These are phyloP conservation scores for Colinus virginianus DNA, from an alignment of 2,113 vertebrate species.

Conservation along the genomic window DNA sequence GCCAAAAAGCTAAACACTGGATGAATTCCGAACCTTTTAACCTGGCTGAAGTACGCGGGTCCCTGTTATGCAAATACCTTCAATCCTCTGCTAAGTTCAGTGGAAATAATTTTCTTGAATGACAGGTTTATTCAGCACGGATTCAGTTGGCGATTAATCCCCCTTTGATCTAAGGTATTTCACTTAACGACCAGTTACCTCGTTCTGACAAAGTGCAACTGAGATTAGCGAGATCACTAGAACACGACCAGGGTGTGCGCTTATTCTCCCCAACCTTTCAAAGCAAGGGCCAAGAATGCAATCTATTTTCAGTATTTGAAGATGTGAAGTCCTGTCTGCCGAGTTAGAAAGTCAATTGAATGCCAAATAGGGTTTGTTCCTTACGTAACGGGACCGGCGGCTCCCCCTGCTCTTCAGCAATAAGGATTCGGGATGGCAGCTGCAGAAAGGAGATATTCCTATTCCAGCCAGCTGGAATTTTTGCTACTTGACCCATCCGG, in stretches of 20 bases:
- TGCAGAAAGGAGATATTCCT: conserved; percentile 24
- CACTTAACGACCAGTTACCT: conserved; percentile 90
- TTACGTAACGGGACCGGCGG: conserved; percentile 34
- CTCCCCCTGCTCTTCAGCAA: conserved; percentile 45
- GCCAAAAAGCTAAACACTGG: conserved; percentile 84
- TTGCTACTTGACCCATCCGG: not conserved
- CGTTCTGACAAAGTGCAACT: conserved; percentile 88
- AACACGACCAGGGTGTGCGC: conserved; percentile 77
- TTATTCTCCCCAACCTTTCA: conserved; percentile 81
- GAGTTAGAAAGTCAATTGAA: conserved; percentile 86
- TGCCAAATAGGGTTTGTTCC: conserved; percentile 72
- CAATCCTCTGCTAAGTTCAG: conserved; percentile 88
- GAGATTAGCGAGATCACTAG: conserved; percentile 85
- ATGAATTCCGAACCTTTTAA: conserved; percentile 89
- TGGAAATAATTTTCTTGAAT: conserved; percentile 92
- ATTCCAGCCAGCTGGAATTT: conserved; percentile 18
- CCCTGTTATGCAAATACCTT: conserved; percentile 89
- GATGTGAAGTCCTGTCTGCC: conserved; percentile 79
- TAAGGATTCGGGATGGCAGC: conserved; percentile 22
- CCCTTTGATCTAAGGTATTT: conserved; percentile 92
- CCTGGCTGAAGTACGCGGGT: conserved; percentile 85
- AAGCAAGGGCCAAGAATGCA: conserved; percentile 82
- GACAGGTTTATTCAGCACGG: conserved; percentile 90
- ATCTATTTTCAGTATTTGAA: conserved; percentile 82
- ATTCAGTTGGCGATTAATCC: conserved; percentile 90